These are phyloP conservation scores for Pseudochromis fuscus DNA, from an alignment of 2,797 vertebrate genomes.

Conservation along the genomic window DNA sequence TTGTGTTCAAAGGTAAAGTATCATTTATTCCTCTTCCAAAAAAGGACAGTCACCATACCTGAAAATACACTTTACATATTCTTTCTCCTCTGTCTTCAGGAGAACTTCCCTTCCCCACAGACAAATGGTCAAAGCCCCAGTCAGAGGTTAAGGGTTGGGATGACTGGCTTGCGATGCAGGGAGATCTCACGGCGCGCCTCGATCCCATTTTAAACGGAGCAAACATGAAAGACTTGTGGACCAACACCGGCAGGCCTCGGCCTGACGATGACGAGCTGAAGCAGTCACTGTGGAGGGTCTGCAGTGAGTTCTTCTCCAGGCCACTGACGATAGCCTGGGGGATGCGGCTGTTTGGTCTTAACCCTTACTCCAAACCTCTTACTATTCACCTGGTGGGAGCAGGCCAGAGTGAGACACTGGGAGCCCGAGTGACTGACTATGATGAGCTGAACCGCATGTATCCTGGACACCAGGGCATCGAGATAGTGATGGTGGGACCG, in stretches of 20 bases:
- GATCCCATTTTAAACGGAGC: slow-evolving; percentile 79
- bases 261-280: slow-evolving; percentile 85
- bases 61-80: too few relatives aligned
- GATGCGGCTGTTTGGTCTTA: slow-evolving; percentile 81
- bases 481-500: slow-evolving; percentile 92
- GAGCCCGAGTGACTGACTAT: slow-evolving; percentile 86
- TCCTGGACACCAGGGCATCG: slow-evolving; percentile 89
- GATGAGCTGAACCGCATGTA: slow-evolving; percentile 92
- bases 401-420: slow-evolving; percentile 90
- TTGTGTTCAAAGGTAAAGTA: slow-evolving; percentile 92
- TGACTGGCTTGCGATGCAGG: slow-evolving; percentile 92
- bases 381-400: slow-evolving; percentile 92
- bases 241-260: slow-evolving; percentile 83
- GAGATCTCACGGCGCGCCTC: slow-evolving; percentile 82
- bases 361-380: slow-evolving; percentile 85
- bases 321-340: slow-evolving; percentile 87
- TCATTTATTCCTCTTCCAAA: not conserved
- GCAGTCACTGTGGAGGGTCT: slow-evolving; percentile 87
- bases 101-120: slow-evolving; percentile 90
- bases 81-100: slow-evolving; percentile 75
- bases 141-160: slow-evolving; percentile 87
- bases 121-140: slow-evolving; percentile 85
- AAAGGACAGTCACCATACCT: too few relatives aligned
- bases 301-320: slow-evolving; percentile 88
- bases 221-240: slow-evolving; percentile 91